phyloP scores from a whole-genome alignment of 2,888 invertebrate species.

The Hartigia nigra region DNA sequence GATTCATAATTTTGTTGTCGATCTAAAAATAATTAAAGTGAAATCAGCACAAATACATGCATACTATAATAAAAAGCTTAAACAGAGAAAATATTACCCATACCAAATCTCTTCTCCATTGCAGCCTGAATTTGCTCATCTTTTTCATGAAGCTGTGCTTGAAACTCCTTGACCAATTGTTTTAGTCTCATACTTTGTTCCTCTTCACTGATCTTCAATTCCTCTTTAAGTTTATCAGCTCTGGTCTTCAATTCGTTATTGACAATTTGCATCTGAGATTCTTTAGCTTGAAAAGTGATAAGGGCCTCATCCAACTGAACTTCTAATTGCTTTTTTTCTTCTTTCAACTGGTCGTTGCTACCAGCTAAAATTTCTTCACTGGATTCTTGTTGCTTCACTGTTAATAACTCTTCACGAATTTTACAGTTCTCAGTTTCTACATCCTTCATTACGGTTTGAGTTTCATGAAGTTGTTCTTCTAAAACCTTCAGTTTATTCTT shows the following conservation, averaged over 20 bases:
- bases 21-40: conserved; percentile 39
- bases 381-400: conserved; percentile 14
- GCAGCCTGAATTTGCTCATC: conserved; percentile 60
- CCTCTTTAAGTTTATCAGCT: conserved; percentile 43
- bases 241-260: conserved; percentile 49
- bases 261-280: conserved; percentile 50
- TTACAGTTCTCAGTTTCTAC: conserved; percentile 5
- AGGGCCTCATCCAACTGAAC: conserved; percentile 33
- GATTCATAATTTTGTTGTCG: conserved; percentile 59
- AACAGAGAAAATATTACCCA: conserved; percentile 9
- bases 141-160: conserved; percentile 61
- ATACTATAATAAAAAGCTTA: conserved; percentile 9
- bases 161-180: conserved; percentile 61
- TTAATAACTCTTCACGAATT: conserved; percentile 10
- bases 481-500: conserved; percentile 43
- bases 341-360: conserved; percentile 7
- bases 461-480: conserved; percentile 54
- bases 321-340: conserved; percentile 22
- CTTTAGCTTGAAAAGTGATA: conserved; percentile 54
- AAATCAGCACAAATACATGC: neutral
- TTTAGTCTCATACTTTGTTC: conserved; percentile 59
- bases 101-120: conserved; percentile 60
- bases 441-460: neutral
- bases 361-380: conserved; percentile 8
- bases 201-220: conserved; percentile 50